Evolutionary conservation across 2,113 vertebrate species (phyloP), one percentile per base, ranked within the genome.

Genomic region (Limnothrissa miodon): DNA sequence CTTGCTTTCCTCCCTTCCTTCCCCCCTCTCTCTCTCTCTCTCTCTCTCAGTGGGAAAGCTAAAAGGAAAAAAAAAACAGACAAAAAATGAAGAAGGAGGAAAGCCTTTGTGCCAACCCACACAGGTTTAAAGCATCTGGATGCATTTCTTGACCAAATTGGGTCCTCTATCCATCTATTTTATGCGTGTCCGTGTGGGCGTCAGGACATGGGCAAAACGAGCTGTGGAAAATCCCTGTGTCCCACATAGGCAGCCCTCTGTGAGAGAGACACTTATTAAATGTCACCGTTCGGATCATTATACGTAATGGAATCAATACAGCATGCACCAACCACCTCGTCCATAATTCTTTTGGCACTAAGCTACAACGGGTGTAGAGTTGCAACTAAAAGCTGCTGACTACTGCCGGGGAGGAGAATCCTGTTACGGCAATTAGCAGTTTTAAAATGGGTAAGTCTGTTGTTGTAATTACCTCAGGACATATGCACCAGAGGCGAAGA

Each of bases 51-150:
- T 13, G 9, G n/a, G 59, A 66, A 66, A 33, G n/a, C 25, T n/a
- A n/a, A n/a, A 25, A 66, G 13, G 36, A 0, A 74, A 74, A 74
- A 74, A 74, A 36, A 33, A 33, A 66, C 5, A 36, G 2, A 74
- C 4, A 36, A 1, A 13, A 90, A 89, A 91, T 89, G 92, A 88
- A 89, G 90, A 89, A 92, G 91, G 86, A 92, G 80, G 90, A 92
- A 91, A 89, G 90, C 89, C 90, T 93, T 94, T 93, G 90, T 93
- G 92, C 90, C 90, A 91, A 90, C 89, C 91, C 92, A 91, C 87
- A 87, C 78, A 84, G 91, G 90, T 93, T 92, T 92, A 93, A 93
- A 94, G 93, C 91, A 92, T 92, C 85, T 62, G 78, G 87, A 90
- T 92, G 89, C 84, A 83, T 90, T 86, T 88, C 88, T 53, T 70